A percentile compares a stretch with the other conserved stretches of the same genome.
These are phyloP conservation scores for Phalacrocorax aristotelis DNA, from an alignment of 2,113 vertebrate species.

Conservation along the genomic window DNA sequence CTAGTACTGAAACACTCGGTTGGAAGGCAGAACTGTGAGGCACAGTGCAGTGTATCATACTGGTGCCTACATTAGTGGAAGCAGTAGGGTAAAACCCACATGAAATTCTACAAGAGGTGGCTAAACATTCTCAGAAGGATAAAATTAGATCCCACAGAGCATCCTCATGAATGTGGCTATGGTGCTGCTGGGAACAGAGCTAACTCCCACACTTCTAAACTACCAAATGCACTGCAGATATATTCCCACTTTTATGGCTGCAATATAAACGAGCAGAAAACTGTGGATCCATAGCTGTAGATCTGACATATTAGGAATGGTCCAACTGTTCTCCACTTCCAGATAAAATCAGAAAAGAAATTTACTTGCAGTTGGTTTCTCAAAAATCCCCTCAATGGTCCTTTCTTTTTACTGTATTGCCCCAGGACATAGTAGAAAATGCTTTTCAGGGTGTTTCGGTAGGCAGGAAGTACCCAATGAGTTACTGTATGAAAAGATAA, in stretches of 20 bases:
- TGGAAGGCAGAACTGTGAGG: background rate
- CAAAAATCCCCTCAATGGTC: background rate
- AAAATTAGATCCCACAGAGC: background rate
- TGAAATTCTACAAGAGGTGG: background rate
- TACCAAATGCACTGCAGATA: background rate
- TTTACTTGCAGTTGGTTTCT: constrained; percentile 4
- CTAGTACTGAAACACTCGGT: background rate
- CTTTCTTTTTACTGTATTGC: background rate
- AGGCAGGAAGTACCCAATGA: background rate
- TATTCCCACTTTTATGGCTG: background rate
- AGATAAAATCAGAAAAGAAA: constrained; percentile 12
- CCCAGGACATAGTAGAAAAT: background rate
- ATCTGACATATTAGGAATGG: background rate
- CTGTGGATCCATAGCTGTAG: background rate
- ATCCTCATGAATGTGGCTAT: background rate
- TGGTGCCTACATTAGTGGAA: background rate
- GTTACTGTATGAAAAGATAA: background rate
- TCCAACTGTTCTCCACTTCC: background rate
- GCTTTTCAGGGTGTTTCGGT: background rate
- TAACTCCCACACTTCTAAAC: background rate
- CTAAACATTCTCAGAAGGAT: background rate
- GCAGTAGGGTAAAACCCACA: background rate
- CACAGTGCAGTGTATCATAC: background rate
- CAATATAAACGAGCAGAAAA: background rate
- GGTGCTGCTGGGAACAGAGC: background rate